phyloP scores from a whole-genome alignment of 2,113 vertebrate genomes.

The Ammodytes marinus region DNA sequence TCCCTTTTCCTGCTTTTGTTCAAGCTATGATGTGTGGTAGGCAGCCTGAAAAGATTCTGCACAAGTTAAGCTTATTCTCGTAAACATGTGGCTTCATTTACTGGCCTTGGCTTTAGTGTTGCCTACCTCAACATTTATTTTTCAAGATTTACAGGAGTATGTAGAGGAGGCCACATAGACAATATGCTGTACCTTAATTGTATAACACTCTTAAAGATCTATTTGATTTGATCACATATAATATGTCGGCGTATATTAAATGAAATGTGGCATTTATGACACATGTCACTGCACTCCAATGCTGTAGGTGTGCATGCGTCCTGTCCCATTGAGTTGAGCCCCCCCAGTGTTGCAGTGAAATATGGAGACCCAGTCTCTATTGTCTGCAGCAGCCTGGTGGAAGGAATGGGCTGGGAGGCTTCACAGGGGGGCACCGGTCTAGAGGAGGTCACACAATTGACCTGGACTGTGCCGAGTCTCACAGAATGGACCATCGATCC shows the following conservation, averaged over 20 bases:
- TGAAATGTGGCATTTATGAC: not conserved
- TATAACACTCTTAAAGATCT: not conserved
- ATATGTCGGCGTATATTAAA: no score
- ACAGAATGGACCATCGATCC: not conserved
- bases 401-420: slow-evolving; percentile 71
- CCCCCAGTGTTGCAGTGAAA: slow-evolving; percentile 62
- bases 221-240: not conserved
- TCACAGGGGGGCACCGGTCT: rapidly evolving
- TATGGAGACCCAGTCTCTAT: slow-evolving; percentile 69
- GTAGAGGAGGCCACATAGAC: not conserved
- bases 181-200: no score
- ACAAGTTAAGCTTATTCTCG: not conserved
- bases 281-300: not conserved
- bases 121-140: not conserved
- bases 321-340: slow-evolving; percentile 70
- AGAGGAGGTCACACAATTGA: rapidly evolving
- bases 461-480: slow-evolving; percentile 56
- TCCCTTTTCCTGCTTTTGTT: not conserved
- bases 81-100: not conserved
- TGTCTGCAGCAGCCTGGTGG: slow-evolving; percentile 50
- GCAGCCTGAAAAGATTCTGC: not conserved
- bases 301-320: slow-evolving; percentile 31
- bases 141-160: not conserved
- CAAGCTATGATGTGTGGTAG: not conserved
- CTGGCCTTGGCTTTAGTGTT: not conserved